Evolutionary conservation across 2,113 vertebrate genomes (phyloP), one percentile per base, ranked within the genome.

Genomic region (Chamaea fasciata): DNA sequence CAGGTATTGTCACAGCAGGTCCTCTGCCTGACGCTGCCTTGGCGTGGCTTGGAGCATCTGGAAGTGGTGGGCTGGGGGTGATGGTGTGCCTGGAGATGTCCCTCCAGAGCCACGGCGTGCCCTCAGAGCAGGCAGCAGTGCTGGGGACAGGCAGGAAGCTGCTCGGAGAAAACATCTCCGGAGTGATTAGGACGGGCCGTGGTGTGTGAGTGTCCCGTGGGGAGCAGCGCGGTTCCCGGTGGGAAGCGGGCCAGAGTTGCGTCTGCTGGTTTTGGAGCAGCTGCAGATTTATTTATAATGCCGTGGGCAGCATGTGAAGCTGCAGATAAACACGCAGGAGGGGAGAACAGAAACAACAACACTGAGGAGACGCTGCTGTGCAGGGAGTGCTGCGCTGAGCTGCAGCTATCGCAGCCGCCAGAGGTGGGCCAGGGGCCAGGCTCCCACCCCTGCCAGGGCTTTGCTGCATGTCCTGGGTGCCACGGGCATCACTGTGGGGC

Each of bases 231-330:
- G 4, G 83, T 69, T 87, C 41, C 56, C 42, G 30, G 85, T 70
- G 95, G 95, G 94, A 94, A 94, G 59, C 6, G 0, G 75, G 83
- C 92, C 95, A 95, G 89, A 27, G 88, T 27, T 85, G 77, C 0
- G 39, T 84, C 95, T 92, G 95, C 92, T 95, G 80, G 12, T 41
- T 88, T 65, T 5, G 5, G 49, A 96, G 90, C 95, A 96, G 95
- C 96, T 97, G 96, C 87, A 74, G 87, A 44, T 95, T 93, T 95
- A 88, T 97, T 96, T 94, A 28, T 37, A 30, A 67, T 56, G 89
- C 87, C 0, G 19, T 77, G 87, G 64, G 75, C 44, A 91, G 82
- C 80, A 35, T 88, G 95, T 69, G 96, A 80, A 68, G 80, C 92
- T 82, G 83, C 63, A 83, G 84, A 94, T 89, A 96, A 96, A 96